Base-by-base conservation (phyloP, 1,140 invertebrate genomes). In the Macrobrachium rosenbergii region DNA sequence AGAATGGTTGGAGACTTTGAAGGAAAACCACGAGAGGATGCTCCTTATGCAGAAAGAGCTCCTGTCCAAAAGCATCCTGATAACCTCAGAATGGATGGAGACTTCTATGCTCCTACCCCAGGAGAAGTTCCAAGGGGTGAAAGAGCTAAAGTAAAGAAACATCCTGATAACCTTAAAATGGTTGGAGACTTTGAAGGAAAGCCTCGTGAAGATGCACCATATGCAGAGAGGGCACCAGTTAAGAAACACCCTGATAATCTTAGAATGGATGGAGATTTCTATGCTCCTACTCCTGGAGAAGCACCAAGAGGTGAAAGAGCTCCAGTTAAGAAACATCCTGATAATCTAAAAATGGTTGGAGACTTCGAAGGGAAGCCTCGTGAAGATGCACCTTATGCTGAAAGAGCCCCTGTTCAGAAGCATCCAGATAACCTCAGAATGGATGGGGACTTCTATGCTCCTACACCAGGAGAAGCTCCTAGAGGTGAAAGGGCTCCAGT, bases 31-130 rank as follows among this genome's bases (percentile, higher is more conserved):
- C 3, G 37, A 14, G 69, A 73, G 5, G 69, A 73, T 14, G 69
- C 69, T 73, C 69, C 69, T 5, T 23, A 73, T 73, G 17, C 95
- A 95, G 80, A 90, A 92, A 94, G 94, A 45, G 92, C 91, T 82
- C 94, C 94, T 90, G 92, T 91, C 90, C 80, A 88, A 19, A 92
- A 92, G 62, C 79, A 72, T 14, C 73, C 69, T 7, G 89, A 88
- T 28, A 83, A 83, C 16, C 81, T 83, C n/a, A 67, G 81, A 12
- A 75, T 83, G 81, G 67, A 52, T 58, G 81, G 81, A 21, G 67
- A 83, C 11, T 83, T 83, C 52, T 83, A 83, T 83, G 81, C 81
- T 19, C 81, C 81, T 58, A 60, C 64, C 14, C 81, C 67, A 58
- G 81, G 64, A 72, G 81, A 83, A 12, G 81, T 64, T n/a, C 81